A percentile compares a stretch with the other conserved stretches of the same genome.
These are phyloP conservation scores for Oreonectes daqikongensis DNA, from an alignment of 2,797 vertebrate species.

Conservation along the genomic window DNA sequence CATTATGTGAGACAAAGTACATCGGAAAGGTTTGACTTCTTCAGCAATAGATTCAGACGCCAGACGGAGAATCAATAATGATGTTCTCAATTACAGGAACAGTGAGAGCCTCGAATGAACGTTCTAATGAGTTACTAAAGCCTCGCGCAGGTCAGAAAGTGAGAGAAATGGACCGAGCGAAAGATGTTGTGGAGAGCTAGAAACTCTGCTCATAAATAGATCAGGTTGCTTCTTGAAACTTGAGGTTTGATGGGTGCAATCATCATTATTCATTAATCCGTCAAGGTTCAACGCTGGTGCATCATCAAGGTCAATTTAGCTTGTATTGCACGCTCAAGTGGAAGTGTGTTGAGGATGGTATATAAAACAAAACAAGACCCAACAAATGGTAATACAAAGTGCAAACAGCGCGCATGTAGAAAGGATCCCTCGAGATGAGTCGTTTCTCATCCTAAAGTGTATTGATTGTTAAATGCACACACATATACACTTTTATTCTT, in stretches of 20 bases:
- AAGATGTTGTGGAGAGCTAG: constrained; percentile 7
- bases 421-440: constrained; percentile 8
- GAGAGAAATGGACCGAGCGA: constrained; percentile 25
- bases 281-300: constrained; percentile 23
- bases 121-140: constrained; percentile 55
- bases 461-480: constrained; percentile 22
- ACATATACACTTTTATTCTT: neutral
- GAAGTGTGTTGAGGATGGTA: neutral
- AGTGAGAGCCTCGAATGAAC: constrained; percentile 48
- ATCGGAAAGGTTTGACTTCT: constrained; percentile 48
- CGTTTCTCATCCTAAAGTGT: constrained; percentile 5
- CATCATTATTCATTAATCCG: constrained; percentile 29
- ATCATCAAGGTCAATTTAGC: constrained; percentile 35
- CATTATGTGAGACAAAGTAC: constrained; percentile 28
- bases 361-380: neutral
- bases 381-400: neutral
- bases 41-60: constrained; percentile 51
- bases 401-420: neutral
- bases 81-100: constrained; percentile 60
- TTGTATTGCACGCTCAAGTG: neutral
- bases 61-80: constrained; percentile 58
- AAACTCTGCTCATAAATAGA: constrained; percentile 33
- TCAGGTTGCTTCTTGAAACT: constrained; percentile 36
- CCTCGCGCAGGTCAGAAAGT: constrained; percentile 37
- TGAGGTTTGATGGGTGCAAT: constrained; percentile 22